These are phyloP conservation scores for Pogonocherus hispidulus DNA, from an alignment of 2,888 invertebrate species.

Conservation along the genomic window DNA sequence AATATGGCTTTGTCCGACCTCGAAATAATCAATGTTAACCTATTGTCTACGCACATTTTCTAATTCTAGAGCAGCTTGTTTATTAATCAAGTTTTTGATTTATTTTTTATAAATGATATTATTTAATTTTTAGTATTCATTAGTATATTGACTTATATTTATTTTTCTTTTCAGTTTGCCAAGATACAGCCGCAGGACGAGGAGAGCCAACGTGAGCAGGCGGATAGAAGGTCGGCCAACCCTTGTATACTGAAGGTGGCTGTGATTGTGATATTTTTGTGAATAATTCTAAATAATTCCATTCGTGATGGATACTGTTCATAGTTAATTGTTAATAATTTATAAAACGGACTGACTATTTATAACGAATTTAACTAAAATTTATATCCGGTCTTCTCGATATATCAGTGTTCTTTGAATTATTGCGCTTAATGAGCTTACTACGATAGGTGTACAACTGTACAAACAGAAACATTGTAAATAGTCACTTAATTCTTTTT, in stretches of 20 bases:
- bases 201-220: constrained; percentile 44
- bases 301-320: constrained; percentile 37
- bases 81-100: no score
- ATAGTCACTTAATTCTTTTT: constrained; percentile 37
- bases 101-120: neutral
- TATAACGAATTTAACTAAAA: constrained; percentile 58
- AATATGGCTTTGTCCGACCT: no score
- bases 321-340: constrained; percentile 56
- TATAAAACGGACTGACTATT: constrained; percentile 59
- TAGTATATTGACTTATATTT: constrained; percentile 13
- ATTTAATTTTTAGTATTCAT: neutral
- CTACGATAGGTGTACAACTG: constrained; percentile 60
- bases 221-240: constrained; percentile 43
- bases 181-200: constrained; percentile 53
- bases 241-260: constrained; percentile 52
- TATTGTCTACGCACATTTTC: no score
- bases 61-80: no score
- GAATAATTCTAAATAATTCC: constrained; percentile 60
- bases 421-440: constrained; percentile 63
- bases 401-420: constrained; percentile 64
- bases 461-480: constrained; percentile 52
- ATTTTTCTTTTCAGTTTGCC: constrained; percentile 61
- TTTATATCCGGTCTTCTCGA: constrained; percentile 57
- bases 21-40: no score
- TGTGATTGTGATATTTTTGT: constrained; percentile 65